These are phyloP conservation scores for human DNA, from an alignment of 2,113 vertebrate species.

Conservation along the genomic window GRCh38 chr7:126522501-126523000, in stretches of 20 bases:
- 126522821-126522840: neutral
- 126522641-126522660: neutral
- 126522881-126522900: neutral
- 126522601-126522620: neutral
- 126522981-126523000: neutral
- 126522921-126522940: neutral
- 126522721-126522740: neutral
- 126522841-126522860: neutral
- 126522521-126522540: neutral
- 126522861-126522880: accelerated
- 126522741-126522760: neutral
- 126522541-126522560: neutral
- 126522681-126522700: neutral
- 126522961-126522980: neutral
- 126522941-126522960: neutral
- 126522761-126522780: neutral
- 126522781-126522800: neutral
- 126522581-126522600: neutral
- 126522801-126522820: neutral
- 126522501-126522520: neutral
- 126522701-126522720: neutral
- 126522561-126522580: neutral
- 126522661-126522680: neutral
- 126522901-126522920: neutral
- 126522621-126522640: neutral